phyloP scores from a whole-genome alignment of 2,113 vertebrate genomes.

The Crotalus viridis region DNA sequence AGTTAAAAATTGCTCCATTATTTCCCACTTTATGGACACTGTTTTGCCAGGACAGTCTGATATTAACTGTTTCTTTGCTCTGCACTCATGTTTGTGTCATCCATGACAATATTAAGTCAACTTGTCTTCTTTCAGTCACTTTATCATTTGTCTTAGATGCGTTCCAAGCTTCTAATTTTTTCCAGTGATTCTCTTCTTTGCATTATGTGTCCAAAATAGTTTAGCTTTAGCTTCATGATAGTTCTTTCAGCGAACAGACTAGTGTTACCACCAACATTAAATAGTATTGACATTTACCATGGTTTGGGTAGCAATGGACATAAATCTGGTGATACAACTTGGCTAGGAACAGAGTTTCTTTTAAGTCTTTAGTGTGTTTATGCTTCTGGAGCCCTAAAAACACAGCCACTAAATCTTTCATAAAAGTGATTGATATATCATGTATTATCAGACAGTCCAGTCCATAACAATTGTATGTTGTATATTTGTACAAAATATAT shows the following conservation, averaged over 20 bases:
- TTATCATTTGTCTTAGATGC: not conserved
- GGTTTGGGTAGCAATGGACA: not conserved
- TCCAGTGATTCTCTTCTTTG: not conserved
- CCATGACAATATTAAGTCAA: not conserved
- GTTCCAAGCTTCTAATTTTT: not conserved
- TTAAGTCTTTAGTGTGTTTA: not conserved
- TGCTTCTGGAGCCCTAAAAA: not conserved
- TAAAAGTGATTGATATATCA: not conserved
- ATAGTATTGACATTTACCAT: not conserved
- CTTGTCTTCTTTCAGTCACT: not conserved
- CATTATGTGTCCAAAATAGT: not conserved
- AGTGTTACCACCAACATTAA: not conserved
- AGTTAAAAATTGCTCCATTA: not conserved
- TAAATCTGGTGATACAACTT: not conserved
- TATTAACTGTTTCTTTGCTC: not conserved
- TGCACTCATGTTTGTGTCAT: not conserved
- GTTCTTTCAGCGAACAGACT: not conserved
- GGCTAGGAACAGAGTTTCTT: not conserved
- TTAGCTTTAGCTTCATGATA: not conserved
- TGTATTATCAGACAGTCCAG: not conserved
- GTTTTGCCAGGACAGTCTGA: not conserved
- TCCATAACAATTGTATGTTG: too few species aligned
- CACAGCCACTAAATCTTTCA: not conserved
- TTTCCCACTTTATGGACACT: not conserved
- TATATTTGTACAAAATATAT: not conserved